These are phyloP conservation scores for Eubasilissa splendida DNA, from an alignment of 2,888 invertebrate genomes.

Conservation along the genomic window DNA sequence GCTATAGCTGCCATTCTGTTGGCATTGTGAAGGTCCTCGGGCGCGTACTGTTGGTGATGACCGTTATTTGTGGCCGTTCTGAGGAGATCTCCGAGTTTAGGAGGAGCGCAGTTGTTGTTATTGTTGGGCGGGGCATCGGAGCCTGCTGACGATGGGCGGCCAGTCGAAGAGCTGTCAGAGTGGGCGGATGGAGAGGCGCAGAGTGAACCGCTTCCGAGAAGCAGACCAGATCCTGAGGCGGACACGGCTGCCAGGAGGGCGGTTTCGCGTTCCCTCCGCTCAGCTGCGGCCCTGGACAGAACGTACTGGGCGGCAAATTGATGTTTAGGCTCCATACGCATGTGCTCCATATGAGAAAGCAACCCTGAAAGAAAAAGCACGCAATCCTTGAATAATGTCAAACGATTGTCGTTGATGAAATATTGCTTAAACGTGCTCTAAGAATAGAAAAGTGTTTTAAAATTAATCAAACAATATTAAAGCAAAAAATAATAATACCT, in stretches of 20 bases:
- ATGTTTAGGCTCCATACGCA: slow-evolving; percentile 97
- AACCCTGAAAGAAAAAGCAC: slow-evolving; percentile 77
- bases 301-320: slow-evolving; percentile 97
- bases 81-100: slow-evolving; percentile 70
- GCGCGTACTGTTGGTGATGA: slow-evolving; percentile 77
- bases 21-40: slow-evolving; percentile 74
- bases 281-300: slow-evolving; percentile 90
- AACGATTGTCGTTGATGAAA: too few relatives aligned
- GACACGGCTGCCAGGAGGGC: slow-evolving; percentile 80
- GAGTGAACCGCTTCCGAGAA: slow-evolving; percentile 73
- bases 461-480: too few relatives aligned
- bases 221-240: slow-evolving; percentile 76
- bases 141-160: slow-evolving; percentile 84
- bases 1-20: slow-evolving; percentile 82
- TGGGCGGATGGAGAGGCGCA: slow-evolving; percentile 89
- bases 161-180: slow-evolving; percentile 90
- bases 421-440: too few relatives aligned
- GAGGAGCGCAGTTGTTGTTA: slow-evolving; percentile 78
- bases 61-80: slow-evolving; percentile 72
- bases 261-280: slow-evolving; percentile 87
- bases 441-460: too few relatives aligned
- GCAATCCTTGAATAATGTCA: too few relatives aligned
- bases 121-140: slow-evolving; percentile 81
- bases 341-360: slow-evolving; percentile 95
- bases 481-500: too few relatives aligned